A percentile compares a stretch with the other conserved stretches of the same genome.
phyloP scores from a whole-genome alignment of 2,113 vertebrate species.

The Egretta garzetta region DNA sequence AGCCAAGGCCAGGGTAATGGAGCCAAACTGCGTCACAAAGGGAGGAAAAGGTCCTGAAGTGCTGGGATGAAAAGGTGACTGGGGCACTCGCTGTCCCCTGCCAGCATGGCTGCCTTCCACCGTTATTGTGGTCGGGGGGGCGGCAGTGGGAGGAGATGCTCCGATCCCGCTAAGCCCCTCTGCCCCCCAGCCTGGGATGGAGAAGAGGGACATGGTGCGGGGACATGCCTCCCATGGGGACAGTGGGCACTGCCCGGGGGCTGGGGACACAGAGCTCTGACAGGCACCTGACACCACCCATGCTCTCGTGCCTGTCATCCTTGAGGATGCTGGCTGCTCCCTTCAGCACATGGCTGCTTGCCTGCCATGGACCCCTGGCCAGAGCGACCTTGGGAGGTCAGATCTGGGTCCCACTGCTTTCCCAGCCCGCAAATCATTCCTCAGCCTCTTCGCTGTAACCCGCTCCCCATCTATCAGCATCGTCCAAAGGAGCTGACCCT shows the following conservation, averaged over 20 bases:
- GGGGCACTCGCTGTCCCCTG: background rate
- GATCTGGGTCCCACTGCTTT: background rate
- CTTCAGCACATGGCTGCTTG: background rate
- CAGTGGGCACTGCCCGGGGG: background rate
- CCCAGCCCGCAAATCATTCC: background rate
- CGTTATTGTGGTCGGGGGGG: rapidly evolving
- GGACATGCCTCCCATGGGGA: background rate
- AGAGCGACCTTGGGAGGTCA: background rate
- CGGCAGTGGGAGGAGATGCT: rapidly evolving
- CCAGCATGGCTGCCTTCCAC: background rate
- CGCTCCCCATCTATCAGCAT: background rate
- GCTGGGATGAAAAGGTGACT: conserved; percentile 39
- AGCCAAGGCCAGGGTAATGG: background rate
- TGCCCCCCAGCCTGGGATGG: background rate
- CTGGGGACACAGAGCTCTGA: background rate
- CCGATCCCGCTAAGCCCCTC: background rate
- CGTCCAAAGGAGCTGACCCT: background rate
- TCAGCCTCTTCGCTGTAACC: background rate
- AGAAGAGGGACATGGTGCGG: background rate
- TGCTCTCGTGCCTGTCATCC: background rate
- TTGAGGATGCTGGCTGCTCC: background rate
- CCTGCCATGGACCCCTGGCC: background rate
- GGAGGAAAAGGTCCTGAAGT: conserved; percentile 62
- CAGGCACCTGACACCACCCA: background rate
- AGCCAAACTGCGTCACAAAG: conserved; percentile 69